These are phyloP conservation scores for Ctenoplectra terminalis DNA, from an alignment of 1,140 invertebrate genomes.

Conservation along the genomic window DNA sequence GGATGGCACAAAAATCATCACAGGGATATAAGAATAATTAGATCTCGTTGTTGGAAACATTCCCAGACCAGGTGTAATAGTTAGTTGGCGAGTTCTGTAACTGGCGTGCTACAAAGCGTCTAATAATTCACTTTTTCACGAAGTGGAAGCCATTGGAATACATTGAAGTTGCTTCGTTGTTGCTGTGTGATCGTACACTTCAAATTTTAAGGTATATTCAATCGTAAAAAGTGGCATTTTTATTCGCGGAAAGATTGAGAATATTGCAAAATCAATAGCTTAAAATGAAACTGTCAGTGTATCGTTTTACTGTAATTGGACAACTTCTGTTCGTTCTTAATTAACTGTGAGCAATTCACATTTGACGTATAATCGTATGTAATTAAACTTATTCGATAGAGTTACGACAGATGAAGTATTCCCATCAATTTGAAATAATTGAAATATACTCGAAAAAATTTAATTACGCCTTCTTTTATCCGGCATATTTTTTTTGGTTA, in stretches of 20 bases:
- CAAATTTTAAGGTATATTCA: slow-evolving; percentile 38
- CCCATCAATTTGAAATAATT: neutral
- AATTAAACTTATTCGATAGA: neutral
- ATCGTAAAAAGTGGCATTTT: neutral
- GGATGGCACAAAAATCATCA: slow-evolving; percentile 11
- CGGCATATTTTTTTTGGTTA: slow-evolving; percentile 52
- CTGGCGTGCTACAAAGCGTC: neutral
- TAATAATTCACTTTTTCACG: slow-evolving; percentile 1
- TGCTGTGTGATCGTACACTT: neutral
- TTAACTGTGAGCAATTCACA: neutral
- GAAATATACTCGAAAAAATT: neutral
- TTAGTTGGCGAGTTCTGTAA: neutral
- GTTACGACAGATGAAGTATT: neutral
- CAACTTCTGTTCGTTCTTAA: slow-evolving; percentile 3
- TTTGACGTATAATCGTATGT: neutral
- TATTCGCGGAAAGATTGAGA: neutral
- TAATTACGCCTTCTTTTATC: neutral
- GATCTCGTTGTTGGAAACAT: neutral
- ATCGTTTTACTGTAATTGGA: neutral
- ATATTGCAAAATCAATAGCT: neutral
- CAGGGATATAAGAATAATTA: neutral
- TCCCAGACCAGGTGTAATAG: neutral
- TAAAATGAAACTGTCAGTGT: slow-evolving; percentile 13
- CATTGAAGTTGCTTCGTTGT: slow-evolving; percentile 17
- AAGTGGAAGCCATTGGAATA: slow-evolving; percentile 45